A percentile compares a stretch with the other conserved stretches of the same genome.
Conservation (phyloP, 2,797 vertebrate species). For the Octomys mimax region DNA sequence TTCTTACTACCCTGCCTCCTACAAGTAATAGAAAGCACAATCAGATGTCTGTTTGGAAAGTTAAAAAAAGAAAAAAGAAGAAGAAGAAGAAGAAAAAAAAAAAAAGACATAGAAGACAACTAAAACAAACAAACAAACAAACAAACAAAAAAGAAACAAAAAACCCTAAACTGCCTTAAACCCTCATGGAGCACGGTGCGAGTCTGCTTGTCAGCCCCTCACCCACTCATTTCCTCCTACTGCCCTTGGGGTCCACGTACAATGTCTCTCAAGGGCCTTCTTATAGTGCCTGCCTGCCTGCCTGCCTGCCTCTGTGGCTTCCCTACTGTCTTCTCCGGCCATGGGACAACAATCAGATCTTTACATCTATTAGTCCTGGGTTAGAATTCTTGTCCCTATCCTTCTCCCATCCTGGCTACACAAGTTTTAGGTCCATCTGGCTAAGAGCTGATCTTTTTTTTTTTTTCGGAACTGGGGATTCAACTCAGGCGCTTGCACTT, state of each 20-base stretch:
- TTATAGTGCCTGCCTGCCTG: not conserved
- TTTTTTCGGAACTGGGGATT: no score
- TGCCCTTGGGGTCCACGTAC: slow-evolving; percentile 2
- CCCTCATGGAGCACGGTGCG: no score
- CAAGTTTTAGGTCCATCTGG: not conserved
- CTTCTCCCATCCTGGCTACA: not conserved
- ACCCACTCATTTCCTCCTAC: not conserved
- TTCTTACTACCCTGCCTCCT: not conserved
- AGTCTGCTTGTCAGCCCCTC: not conserved
- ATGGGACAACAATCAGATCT: not conserved
- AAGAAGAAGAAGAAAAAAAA: not conserved
- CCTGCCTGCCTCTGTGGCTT: not conserved
- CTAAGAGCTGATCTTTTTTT: not conserved
- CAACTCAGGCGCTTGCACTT: no score
- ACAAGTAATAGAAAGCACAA: not conserved
- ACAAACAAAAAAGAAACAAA: not conserved
- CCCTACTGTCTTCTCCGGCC: not conserved
- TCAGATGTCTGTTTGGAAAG: not conserved
- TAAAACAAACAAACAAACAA: not conserved
- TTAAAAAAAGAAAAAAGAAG: not conserved
- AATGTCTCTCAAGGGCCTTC: not conserved
- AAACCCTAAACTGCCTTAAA: not conserved
- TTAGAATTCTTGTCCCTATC: not conserved
- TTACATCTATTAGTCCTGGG: not conserved
- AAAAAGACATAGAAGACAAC: not conserved